Base-by-base conservation (phyloP, 2,888 invertebrate genomes). In the Dioctria linearis region DNA sequence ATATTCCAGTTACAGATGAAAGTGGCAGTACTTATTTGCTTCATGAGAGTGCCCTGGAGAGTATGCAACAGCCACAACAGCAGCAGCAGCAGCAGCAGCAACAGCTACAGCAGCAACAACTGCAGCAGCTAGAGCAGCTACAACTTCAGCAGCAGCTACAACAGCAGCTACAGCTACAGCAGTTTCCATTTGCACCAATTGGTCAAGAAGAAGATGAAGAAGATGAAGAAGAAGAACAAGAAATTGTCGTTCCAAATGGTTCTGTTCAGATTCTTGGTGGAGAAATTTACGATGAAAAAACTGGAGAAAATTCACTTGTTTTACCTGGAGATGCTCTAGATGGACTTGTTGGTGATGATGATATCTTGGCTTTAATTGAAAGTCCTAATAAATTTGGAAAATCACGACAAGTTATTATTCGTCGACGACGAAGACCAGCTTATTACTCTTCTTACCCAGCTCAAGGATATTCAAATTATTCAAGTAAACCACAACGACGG, bases 1-100 rank as follows among this genome's bases (percentile, higher is more conserved):
- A 76, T 49, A 76, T 76, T 37, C 76, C 76, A 49, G 63, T 76
- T 37, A 61, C 61, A 2, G 76, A 61, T 40, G 46, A 37, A 8
- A 43, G 63, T n/a, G 76, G 76, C 8, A 63, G 13, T 5, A 76
- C 76, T n/a, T 76, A 76, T 8, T 63, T 76, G 61, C 49, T 76
- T 37, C 76, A 6, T 11, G 46, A 76, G 40, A 76, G 63, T 42
- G 46, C 46, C 5, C 5, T 8, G 8, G 46, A 8, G 46, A 54
- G 1, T 6, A n/a, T 11, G 54, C 11, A 54, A 11, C 25, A 25
- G 25, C 25, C 25, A 25, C 25, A 25, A 2, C 25, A 25, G 25
- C 25, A 25, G 25, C 25, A 25, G 2, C 25, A 25, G 2, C 25
- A 25, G 2, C 25, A 25, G 25, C 25, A 25, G 25, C 25, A 25